phyloP scores from a whole-genome alignment of 2,113 vertebrate genomes.

The Peromyscus maniculatus region DNA sequence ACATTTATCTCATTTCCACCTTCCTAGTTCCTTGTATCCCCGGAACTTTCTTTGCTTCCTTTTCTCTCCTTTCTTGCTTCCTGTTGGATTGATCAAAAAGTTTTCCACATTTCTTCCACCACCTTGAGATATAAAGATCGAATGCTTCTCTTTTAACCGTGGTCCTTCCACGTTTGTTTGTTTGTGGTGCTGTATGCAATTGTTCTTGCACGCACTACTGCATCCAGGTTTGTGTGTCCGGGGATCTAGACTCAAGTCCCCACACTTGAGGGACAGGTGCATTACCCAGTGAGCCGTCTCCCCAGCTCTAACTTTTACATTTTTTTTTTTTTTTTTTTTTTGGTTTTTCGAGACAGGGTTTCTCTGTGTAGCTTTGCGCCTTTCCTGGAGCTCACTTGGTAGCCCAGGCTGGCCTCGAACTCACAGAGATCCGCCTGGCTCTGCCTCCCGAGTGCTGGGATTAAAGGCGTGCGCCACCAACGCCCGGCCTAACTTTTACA shows the following conservation, averaged over 20 bases:
- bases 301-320: background rate
- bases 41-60: background rate
- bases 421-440: too few species aligned
- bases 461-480: too few species aligned
- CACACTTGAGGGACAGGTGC: background rate
- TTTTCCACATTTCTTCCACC: background rate
- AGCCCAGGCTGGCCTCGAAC: too few species aligned
- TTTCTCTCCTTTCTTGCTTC: background rate
- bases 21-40: background rate
- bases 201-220: background rate
- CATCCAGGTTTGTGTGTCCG: background rate
- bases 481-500: background rate
- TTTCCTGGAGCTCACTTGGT: too few species aligned
- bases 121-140: background rate
- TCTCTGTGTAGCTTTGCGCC: too few species aligned
- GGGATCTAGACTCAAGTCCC: background rate
- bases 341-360: too few species aligned
- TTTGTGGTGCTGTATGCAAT: background rate
- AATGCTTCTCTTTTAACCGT: slow-evolving; percentile 37
- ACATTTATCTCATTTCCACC: background rate
- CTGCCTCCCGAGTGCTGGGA: too few species aligned
- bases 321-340: too few species aligned
- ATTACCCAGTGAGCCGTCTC: rapidly evolving
- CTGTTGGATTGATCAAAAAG: background rate
- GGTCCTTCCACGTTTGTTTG: background rate